Conservation (phyloP, 2,797 vertebrate species). For the Lutra lutra region DNA sequence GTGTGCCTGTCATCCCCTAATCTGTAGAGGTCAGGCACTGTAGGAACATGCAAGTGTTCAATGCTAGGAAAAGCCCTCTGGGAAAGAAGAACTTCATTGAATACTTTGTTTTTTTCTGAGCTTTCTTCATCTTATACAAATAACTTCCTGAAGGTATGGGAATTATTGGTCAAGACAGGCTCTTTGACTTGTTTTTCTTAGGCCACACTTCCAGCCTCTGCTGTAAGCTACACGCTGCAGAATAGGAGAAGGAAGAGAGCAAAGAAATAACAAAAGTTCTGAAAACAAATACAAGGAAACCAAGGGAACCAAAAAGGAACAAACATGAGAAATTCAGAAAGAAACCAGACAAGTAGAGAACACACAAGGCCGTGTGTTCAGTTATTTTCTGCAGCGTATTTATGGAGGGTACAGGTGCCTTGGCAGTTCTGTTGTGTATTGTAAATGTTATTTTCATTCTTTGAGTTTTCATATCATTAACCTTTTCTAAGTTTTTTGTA, state of each 20-base stretch:
- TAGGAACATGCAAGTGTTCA: not conserved
- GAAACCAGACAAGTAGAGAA: constrained; percentile 74
- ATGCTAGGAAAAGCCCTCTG: not conserved
- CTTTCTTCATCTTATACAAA: constrained; percentile 28
- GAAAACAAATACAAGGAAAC: constrained; percentile 83
- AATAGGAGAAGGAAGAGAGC: constrained; percentile 83
- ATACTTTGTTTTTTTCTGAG: not conserved
- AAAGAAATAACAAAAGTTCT: constrained; percentile 82
- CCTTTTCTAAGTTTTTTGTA: constrained; percentile 38
- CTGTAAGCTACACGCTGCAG: constrained; percentile 46
- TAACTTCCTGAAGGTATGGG: constrained; percentile 44
- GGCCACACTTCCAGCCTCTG: not conserved
- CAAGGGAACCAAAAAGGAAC: constrained; percentile 80
- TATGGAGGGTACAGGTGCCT: constrained; percentile 33
- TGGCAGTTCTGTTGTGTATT: constrained; percentile 68
- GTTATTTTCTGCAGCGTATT: constrained; percentile 75
- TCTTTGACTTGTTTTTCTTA: constrained; percentile 50
- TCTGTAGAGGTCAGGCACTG: not conserved
- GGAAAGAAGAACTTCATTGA: not conserved
- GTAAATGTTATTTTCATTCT: constrained; percentile 45
- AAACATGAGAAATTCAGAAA: constrained; percentile 81
- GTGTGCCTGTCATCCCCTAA: not conserved
- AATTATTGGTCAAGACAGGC: constrained; percentile 34
- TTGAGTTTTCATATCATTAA: constrained; percentile 4
- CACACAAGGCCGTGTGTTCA: not conserved